A percentile compares a stretch with the other conserved stretches of the same genome.
Evolutionary conservation across 2,797 vertebrate genomes (phyloP).

Genomic region (Poliocrania exsul): DNA sequence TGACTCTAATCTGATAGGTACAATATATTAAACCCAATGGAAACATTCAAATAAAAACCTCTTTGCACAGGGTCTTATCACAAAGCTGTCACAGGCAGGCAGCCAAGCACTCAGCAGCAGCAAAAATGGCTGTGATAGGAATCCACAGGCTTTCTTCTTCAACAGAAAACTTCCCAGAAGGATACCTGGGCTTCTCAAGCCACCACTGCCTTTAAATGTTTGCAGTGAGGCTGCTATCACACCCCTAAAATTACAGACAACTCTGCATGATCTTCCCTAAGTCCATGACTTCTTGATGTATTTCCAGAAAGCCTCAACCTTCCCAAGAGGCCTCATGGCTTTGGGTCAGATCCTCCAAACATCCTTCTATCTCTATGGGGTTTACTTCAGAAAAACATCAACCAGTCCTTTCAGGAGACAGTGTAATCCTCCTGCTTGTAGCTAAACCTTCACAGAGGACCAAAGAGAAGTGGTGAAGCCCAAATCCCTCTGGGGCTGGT

Average conservation of each 20-base stretch:
- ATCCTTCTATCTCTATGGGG: not conserved
- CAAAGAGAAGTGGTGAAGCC: not conserved
- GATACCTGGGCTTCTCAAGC: not conserved
- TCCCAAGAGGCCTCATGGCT: not conserved
- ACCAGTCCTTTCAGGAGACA: not conserved
- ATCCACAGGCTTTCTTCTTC: not conserved
- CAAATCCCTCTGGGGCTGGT: not conserved
- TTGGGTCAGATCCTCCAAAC: not conserved
- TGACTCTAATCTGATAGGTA: conserved; percentile 21
- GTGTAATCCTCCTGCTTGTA: not conserved
- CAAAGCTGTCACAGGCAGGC: not conserved
- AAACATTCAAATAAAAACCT: conserved; percentile 33
- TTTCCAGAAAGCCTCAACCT: not conserved
- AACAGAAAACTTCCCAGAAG: not conserved
- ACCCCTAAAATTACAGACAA: not conserved
- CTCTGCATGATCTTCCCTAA: not conserved
- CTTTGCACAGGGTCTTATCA: not conserved
- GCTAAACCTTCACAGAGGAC: not conserved
- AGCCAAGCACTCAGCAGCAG: not conserved
- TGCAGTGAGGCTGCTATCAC: not conserved
- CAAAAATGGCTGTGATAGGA: not conserved
- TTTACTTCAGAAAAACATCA: not conserved
- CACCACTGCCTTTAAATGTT: not conserved
- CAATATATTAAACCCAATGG: conserved; percentile 32
- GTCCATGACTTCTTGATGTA: not conserved